These are phyloP conservation scores for Canis aureus DNA, from an alignment of 2,113 vertebrate genomes.

Conservation along the genomic window DNA sequence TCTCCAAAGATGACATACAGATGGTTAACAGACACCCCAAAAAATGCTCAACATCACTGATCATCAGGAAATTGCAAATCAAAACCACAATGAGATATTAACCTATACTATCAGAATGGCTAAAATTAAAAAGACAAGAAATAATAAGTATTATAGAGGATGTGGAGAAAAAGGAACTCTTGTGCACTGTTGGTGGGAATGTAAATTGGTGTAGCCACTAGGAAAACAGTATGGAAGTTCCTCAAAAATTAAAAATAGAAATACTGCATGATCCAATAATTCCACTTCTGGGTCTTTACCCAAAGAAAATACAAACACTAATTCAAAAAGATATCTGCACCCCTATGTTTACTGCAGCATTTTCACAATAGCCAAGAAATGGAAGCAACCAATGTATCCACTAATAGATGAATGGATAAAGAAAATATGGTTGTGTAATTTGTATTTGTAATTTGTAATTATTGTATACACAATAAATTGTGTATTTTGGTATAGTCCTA, in stretches of 20 bases:
- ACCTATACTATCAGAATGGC: background rate
- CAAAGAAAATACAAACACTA: background rate
- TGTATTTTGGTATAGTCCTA: background rate
- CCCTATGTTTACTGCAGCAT: background rate
- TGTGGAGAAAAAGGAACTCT: background rate
- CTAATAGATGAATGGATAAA: background rate
- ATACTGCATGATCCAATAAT: background rate
- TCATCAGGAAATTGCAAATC: background rate
- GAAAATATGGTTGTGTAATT: background rate
- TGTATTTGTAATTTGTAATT: too few species aligned
- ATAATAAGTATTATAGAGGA: background rate
- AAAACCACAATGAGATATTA: background rate
- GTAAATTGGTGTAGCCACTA: background rate
- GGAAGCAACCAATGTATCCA: background rate
- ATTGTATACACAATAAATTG: too few species aligned
- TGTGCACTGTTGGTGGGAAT: background rate
- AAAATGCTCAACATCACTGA: background rate
- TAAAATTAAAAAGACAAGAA: background rate
- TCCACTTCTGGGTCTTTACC: background rate
- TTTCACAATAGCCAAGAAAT: background rate
- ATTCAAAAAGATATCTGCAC: background rate
- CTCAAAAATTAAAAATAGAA: background rate
- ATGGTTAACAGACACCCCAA: background rate
- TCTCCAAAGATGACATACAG: background rate
- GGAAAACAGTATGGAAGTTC: background rate